Base-by-base conservation (phyloP, 2,797 vertebrate genomes). In the Choloepus didactylus region DNA sequence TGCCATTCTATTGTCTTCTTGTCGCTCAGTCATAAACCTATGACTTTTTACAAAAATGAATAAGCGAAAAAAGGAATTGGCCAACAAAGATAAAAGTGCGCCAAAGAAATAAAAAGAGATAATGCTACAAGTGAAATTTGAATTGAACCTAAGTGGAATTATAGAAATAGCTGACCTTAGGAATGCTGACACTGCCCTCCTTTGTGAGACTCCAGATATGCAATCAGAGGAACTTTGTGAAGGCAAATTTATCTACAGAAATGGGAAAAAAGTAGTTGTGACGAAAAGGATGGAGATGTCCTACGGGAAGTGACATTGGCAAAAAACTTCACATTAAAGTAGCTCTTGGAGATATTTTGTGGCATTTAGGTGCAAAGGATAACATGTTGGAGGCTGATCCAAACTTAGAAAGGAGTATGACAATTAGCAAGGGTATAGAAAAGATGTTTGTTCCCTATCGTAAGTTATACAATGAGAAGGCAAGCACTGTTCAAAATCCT, bases 91-190 rank as follows among this genome's bases (percentile, higher is more conserved):
- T 54, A 49, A 75, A 29, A 86, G 44, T 23, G 11, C n/a, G 75
- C 21, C n/a, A 67, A 80, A 92, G 60, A 77, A 92, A 62, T 23
- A 85, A 49, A 84, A 87, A 44, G 23, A n/a, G 46, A 41, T n/a
- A 38, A 23, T 49, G 4, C 6, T 73, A 23, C 41, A 56, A 64
- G 35, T 46, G 25, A 66, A 70, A 60, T 82, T 44, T 31, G 18
- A 60, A 29, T 44, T n/a, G 41, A 21, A 27, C 66, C 10, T 56
- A 60, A 60, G 31, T 2, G 25, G n/a, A 84, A n/a, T 51, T 64
- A 49, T 44, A 29, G 16, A 79, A 87, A 90, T 66, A 9, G 3
- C 66, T 31, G 46, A 19, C 46, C 3, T 2, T 29, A 18, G 56
- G 18, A 29, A 16, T 9, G 21, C 46, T 46, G 31, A 21, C 9